These are phyloP conservation scores for Sylvietta virens DNA, from an alignment of 2,113 vertebrate species.

Conservation along the genomic window DNA sequence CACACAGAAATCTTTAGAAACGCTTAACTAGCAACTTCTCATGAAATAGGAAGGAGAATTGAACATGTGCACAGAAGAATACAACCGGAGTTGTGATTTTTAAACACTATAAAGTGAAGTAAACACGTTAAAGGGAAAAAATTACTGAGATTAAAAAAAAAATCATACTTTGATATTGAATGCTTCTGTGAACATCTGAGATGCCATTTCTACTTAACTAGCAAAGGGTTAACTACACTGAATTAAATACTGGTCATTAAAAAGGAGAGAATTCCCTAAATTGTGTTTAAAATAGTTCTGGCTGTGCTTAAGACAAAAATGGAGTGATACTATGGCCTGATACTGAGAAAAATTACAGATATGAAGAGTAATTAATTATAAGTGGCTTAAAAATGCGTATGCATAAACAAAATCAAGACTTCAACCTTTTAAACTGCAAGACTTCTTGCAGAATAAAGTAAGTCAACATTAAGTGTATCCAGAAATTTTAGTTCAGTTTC, in stretches of 20 bases:
- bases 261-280: background rate
- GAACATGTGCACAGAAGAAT: background rate
- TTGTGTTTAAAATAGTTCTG: background rate
- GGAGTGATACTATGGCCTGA: background rate
- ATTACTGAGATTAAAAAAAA: background rate
- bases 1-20: background rate
- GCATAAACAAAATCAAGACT: background rate
- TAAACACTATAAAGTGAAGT: background rate
- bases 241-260: background rate
- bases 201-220: background rate
- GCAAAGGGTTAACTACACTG: background rate
- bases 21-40: background rate
- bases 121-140: background rate
- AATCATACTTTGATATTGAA: background rate
- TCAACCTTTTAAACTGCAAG: background rate
- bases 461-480: background rate
- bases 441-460: background rate
- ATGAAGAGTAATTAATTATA: background rate
- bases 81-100: background rate
- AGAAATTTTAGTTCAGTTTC: background rate
- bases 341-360: background rate
- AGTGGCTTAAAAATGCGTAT: background rate
- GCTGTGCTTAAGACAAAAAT: background rate
- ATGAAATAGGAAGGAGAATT: background rate
- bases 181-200: background rate